A percentile compares a stretch with the other conserved stretches of the same genome.
phyloP scores from a whole-genome alignment of 2,888 invertebrate genomes.

The Parnassius mnemosyne region DNA sequence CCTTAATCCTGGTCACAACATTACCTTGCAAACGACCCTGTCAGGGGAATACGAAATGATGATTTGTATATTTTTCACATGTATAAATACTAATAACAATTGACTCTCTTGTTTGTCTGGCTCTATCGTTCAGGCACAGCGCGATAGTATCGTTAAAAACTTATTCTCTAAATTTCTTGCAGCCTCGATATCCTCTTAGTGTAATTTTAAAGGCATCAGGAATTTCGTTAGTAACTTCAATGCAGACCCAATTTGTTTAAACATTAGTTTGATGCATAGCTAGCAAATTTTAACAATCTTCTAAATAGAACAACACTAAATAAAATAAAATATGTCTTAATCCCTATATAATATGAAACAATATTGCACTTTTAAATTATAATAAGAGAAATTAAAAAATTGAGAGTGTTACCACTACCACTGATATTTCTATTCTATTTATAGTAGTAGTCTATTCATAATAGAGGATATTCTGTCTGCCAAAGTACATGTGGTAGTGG shows the following conservation, averaged over 20 bases:
- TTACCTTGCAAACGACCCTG: too few relatives aligned
- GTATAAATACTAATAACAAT: too few relatives aligned
- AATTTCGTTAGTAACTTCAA: slow-evolving; percentile 14
- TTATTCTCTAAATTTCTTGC: too few relatives aligned
- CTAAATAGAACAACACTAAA: slow-evolving; percentile 46
- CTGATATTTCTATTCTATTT: slow-evolving; percentile 17
- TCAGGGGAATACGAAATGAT: too few relatives aligned
- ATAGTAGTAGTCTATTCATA: slow-evolving; percentile 9
- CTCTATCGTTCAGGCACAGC: too few relatives aligned
- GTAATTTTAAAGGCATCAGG: too few relatives aligned
- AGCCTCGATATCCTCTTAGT: too few relatives aligned
- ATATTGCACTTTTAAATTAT: slow-evolving; percentile 46
- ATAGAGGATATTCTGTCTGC: slow-evolving; percentile 36
- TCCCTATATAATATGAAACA: slow-evolving; percentile 50
- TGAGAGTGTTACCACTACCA: slow-evolving; percentile 29
- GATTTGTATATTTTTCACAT: too few relatives aligned
- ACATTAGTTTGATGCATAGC: slow-evolving; percentile 48
- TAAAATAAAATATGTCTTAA: slow-evolving; percentile 29
- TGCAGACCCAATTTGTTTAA: slow-evolving; percentile 25
- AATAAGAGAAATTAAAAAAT: slow-evolving; percentile 46
- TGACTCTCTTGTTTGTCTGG: too few relatives aligned
- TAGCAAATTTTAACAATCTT: slow-evolving; percentile 41
- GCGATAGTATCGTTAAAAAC: too few relatives aligned
- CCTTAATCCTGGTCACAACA: too few relatives aligned
- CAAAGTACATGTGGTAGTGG: slow-evolving; percentile 42